Percentiles rank a stretch among this genome's conserved stretches.
Conservation (phyloP, 2,113 vertebrate species). For the Sturnira hondurensis region DNA sequence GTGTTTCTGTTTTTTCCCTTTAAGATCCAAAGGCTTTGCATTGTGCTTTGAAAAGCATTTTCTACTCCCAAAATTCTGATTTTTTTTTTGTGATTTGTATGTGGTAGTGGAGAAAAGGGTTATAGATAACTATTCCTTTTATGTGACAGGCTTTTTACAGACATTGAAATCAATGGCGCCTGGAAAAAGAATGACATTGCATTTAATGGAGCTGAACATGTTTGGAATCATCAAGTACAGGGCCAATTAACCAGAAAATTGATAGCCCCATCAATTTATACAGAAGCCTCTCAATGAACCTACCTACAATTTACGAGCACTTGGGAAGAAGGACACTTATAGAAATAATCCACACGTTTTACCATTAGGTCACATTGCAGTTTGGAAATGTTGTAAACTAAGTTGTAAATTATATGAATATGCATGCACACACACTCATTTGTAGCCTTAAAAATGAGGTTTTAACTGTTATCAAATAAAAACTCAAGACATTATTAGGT, state of each 20-base stretch:
- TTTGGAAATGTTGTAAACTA: background rate
- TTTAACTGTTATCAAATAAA: background rate
- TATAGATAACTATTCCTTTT: background rate
- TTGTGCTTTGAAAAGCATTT: background rate
- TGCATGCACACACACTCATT: fast-evolving
- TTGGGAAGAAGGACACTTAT: background rate
- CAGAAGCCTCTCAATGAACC: background rate
- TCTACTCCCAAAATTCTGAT: background rate
- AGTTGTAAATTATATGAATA: background rate
- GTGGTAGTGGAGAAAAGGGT: background rate
- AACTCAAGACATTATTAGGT: background rate
- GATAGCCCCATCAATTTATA: conserved; percentile 29
- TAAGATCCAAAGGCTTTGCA: background rate
- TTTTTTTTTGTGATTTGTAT: background rate
- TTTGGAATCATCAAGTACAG: conserved; percentile 51
- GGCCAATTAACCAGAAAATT: conserved; percentile 59
- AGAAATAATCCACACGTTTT: background rate
- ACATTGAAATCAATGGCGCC: background rate
- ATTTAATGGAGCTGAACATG: conserved; percentile 56
- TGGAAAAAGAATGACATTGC: conserved; percentile 42
- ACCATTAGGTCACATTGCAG: conserved; percentile 14
- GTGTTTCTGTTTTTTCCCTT: background rate
- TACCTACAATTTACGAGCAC: background rate
- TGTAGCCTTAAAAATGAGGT: background rate
- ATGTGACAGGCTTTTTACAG: background rate